A percentile compares a stretch with the other conserved stretches of the same genome.
Conservation (phyloP, 2,113 vertebrate species). For the Hipposideros armiger region DNA sequence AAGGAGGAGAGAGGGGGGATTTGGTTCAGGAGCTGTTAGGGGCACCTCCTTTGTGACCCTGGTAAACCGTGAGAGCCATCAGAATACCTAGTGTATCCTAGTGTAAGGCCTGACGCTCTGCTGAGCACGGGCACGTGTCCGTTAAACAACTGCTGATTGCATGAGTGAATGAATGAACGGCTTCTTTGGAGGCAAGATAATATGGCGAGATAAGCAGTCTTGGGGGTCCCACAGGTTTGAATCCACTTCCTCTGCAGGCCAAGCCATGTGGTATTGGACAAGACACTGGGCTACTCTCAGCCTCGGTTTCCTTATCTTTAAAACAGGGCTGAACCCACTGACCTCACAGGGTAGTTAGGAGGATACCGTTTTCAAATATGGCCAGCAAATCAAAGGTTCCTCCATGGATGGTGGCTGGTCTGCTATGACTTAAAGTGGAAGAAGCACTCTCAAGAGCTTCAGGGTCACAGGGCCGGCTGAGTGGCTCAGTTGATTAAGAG, state of each 20-base stretch:
- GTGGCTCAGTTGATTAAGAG: no score
- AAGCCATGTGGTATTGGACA: no score
- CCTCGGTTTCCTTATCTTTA: not conserved
- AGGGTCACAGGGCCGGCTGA: not conserved
- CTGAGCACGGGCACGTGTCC: accelerated
- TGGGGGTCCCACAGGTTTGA: not conserved
- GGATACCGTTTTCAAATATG: not conserved
- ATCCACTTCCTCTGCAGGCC: not conserved
- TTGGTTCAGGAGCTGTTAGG: not conserved
- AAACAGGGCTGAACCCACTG: not conserved
- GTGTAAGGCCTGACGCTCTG: not conserved
- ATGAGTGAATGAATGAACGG: not conserved
- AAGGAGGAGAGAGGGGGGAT: not conserved
- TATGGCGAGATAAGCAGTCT: not conserved
- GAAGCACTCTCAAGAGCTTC: not conserved
- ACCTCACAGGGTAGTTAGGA: not conserved
- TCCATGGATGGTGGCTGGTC: not conserved
- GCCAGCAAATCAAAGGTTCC: not conserved
- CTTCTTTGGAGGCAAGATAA: not conserved
- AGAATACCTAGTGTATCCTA: not conserved
- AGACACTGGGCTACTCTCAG: not conserved
- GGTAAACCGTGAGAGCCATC: not conserved
- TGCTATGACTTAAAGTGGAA: not conserved
- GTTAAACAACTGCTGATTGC: not conserved
- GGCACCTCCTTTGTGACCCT: not conserved